phyloP scores from a whole-genome alignment of 2,797 vertebrate genomes.

The Gouania willdenowi region DNA sequence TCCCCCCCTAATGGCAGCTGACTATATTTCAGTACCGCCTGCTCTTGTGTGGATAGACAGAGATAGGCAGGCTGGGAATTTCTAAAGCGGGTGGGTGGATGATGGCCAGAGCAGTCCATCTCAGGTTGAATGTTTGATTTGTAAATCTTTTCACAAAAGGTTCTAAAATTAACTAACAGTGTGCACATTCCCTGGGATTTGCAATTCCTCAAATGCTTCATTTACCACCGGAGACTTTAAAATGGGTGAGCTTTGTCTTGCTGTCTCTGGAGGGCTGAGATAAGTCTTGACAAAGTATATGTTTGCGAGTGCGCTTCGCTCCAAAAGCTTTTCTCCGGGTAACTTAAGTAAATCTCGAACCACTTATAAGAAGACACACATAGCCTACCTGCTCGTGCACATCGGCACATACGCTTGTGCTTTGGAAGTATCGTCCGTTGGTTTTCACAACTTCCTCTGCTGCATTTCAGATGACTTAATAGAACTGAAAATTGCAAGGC shows the following conservation, averaged over 20 bases:
- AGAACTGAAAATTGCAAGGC: conserved; percentile 9
- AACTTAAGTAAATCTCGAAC: conserved; percentile 56
- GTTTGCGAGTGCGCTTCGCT: conserved; percentile 60
- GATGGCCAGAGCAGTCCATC: conserved; percentile 38
- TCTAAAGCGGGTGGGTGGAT: conserved; percentile 39
- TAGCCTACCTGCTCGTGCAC: conserved; percentile 21
- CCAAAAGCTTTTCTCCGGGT: conserved; percentile 50
- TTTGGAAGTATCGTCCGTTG: conserved; percentile 34
- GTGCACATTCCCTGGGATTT: conserved; percentile 60
- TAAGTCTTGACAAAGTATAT: conserved; percentile 70
- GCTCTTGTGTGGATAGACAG: conserved; percentile 40
- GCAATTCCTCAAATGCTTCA: conserved; percentile 72
- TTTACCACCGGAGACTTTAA: conserved; percentile 70
- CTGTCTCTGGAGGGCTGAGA: conserved; percentile 70
- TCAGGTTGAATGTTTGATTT: conserved; percentile 56
- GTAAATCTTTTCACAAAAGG: conserved; percentile 62
- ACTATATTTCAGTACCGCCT: conserved; percentile 12
- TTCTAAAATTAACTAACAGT: conserved; percentile 69
- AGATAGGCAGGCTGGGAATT: conserved; percentile 47
- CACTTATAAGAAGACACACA: conserved; percentile 26
- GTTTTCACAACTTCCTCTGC: conserved; percentile 10
- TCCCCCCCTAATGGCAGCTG: too few species aligned
- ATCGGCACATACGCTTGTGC: conserved; percentile 1
- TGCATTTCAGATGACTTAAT: conserved; percentile 18
- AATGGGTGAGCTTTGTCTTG: conserved; percentile 70